Conservation (phyloP, 2,888 invertebrate species). For the Leptinotarsa juncta region DNA sequence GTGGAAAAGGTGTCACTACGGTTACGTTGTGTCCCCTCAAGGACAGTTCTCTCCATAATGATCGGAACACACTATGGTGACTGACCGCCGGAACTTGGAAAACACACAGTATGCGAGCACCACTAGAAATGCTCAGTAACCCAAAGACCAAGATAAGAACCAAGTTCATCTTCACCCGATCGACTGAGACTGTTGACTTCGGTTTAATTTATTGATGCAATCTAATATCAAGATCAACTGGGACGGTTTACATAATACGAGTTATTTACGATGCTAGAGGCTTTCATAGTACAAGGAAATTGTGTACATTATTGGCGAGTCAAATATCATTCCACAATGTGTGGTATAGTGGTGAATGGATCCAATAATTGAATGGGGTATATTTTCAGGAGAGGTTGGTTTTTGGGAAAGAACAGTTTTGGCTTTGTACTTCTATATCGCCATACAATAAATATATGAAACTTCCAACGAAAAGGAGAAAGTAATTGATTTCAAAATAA, state of each 20-base stretch:
- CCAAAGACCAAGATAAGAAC: constrained; percentile 20
- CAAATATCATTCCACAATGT: too few relatives aligned
- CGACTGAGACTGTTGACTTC: constrained; percentile 2
- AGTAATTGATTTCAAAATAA: too few relatives aligned
- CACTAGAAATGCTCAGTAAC: constrained; percentile 20
- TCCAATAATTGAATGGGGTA: too few relatives aligned
- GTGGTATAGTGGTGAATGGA: too few relatives aligned
- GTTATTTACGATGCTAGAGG: too few relatives aligned
- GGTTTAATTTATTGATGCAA: background rate
- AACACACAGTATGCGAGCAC: constrained; percentile 52
- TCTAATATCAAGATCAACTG: background rate
- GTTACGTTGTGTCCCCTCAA: constrained; percentile 58
- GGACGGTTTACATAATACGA: too few relatives aligned
- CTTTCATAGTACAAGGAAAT: constrained; percentile 4
- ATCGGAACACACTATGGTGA: constrained; percentile 54
- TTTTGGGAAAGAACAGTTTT: too few relatives aligned
- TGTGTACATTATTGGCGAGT: background rate
- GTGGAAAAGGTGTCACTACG: constrained; percentile 57
- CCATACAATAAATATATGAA: too few relatives aligned
- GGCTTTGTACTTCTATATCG: too few relatives aligned
- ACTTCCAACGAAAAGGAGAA: too few relatives aligned
- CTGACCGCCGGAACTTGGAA: constrained; percentile 54
- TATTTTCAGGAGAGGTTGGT: too few relatives aligned
- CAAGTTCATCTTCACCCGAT: constrained; percentile 20
- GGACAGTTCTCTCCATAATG: constrained; percentile 56